A percentile compares a stretch with the other conserved stretches of the same genome.
These are phyloP conservation scores for Molossus molossus DNA, from an alignment of 2,797 vertebrate species.

Conservation along the genomic window DNA sequence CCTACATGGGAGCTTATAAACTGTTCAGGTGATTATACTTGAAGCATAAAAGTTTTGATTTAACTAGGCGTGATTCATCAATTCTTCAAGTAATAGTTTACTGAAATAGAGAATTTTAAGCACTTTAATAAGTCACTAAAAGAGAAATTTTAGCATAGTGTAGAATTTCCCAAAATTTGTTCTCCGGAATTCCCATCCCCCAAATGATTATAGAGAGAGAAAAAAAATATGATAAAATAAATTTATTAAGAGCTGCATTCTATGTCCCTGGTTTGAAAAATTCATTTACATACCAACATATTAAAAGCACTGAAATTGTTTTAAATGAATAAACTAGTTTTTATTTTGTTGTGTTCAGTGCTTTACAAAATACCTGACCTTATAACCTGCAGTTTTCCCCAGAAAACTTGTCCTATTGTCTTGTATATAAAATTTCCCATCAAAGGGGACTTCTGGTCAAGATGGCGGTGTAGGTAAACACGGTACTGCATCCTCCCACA, in stretches of 20 bases:
- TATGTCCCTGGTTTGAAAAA: neutral
- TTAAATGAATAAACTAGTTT: neutral
- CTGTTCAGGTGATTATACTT: neutral
- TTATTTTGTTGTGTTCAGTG: neutral
- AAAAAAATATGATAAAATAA: neutral
- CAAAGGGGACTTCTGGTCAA: no score
- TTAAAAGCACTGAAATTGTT: neutral
- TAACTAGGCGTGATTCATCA: neutral
- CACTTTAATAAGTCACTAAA: neutral
- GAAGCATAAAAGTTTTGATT: neutral
- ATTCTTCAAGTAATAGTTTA: slow-evolving; percentile 16
- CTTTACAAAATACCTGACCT: slow-evolving; percentile 18
- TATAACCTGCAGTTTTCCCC: neutral
- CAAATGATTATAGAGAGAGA: neutral
- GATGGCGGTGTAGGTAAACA: no score
- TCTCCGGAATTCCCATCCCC: neutral
- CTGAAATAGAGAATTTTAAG: slow-evolving; percentile 11
- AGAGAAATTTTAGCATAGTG: neutral
- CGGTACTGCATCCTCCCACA: no score
- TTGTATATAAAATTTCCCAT: neutral
- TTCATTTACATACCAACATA: neutral
- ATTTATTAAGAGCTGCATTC: neutral
- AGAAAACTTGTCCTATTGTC: neutral
- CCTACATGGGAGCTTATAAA: neutral
- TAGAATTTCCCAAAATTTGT: neutral